These are phyloP conservation scores for Platysternon megacephalum DNA, from an alignment of 2,113 vertebrate species.

Conservation along the genomic window DNA sequence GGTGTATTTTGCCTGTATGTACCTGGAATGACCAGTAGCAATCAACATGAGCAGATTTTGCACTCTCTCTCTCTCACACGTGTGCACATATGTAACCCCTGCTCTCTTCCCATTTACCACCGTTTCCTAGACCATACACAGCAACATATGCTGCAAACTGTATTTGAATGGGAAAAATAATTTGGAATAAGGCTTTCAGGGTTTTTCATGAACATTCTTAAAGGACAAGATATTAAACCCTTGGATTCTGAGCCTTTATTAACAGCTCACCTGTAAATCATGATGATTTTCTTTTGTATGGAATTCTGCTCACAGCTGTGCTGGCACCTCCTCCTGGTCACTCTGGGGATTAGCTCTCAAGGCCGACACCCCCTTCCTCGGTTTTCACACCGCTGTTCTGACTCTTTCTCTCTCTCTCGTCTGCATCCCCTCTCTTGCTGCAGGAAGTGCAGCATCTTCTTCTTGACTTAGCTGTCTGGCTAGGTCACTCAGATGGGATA, in stretches of 20 bases:
- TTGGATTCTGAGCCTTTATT: conserved; percentile 15
- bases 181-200: conserved; percentile 2
- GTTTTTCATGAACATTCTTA: background rate
- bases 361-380: no score
- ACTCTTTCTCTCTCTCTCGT: no score
- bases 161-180: conserved; percentile 5
- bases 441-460: no score
- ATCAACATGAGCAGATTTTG: background rate
- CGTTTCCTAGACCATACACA: background rate
- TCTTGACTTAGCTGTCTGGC: no score
- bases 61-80: background rate
- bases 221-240: conserved; percentile 32
- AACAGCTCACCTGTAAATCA: conserved; percentile 48
- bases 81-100: background rate
- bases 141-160: background rate
- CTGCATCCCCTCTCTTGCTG: no score
- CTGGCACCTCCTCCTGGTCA: no score
- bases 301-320: background rate
- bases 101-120: background rate
- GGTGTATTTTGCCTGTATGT: background rate
- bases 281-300: conserved; percentile 24
- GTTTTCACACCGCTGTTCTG: no score
- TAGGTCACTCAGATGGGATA: background rate
- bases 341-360: no score
- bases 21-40: conserved; percentile 10